These are phyloP conservation scores for Capra hircus DNA, from an alignment of 2,113 vertebrate genomes.

Conservation along the genomic window DNA sequence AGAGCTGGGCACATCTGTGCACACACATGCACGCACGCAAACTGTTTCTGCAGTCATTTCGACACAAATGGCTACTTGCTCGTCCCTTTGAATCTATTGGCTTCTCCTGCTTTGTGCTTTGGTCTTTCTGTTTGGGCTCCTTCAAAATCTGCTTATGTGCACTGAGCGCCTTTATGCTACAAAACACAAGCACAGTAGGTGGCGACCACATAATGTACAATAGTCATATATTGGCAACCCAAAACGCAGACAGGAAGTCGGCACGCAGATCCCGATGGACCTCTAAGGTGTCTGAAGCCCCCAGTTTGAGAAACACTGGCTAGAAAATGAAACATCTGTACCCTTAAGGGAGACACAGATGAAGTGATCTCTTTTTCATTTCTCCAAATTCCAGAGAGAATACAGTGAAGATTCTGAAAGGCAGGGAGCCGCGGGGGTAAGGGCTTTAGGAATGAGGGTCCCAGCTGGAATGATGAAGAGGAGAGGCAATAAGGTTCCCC, in stretches of 20 bases:
- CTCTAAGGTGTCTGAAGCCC: not conserved
- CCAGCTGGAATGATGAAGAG: not conserved
- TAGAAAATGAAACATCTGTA: not conserved
- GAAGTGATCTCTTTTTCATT: not conserved
- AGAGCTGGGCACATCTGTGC: not conserved
- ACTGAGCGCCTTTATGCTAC: not conserved
- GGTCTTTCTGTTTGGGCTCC: not conserved
- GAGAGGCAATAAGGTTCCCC: not conserved
- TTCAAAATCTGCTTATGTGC: not conserved
- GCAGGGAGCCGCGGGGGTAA: not conserved
- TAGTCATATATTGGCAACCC: not conserved
- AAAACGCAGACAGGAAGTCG: not conserved
- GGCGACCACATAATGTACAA: not conserved
- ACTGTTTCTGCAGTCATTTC: not conserved
- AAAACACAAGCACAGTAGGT: not conserved
- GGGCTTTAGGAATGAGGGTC: not conserved
- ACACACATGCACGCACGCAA: fast-evolving
- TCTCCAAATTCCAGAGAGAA: not conserved
- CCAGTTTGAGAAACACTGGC: not conserved
- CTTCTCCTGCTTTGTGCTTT: not conserved
- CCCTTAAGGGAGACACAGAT: not conserved
- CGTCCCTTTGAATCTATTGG: not conserved
- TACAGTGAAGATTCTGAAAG: not conserved
- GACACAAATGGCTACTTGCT: not conserved
- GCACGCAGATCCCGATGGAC: not conserved